Evolutionary conservation across 1,140 invertebrate species (phyloP).

Genomic region (Bombyx mori): ASM3026992v2 NC_085115.1:8701001-8701500

Average conservation of each 20-base stretch:
- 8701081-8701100: too few species aligned
- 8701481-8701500: not conserved
- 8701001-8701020: constrained; percentile 8
- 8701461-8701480: too few species aligned
- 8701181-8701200: constrained; percentile 78
- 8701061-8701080: too few species aligned
- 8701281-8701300: constrained; percentile 44
- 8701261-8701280: constrained; percentile 24
- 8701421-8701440: constrained; percentile 4
- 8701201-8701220: constrained; percentile 47
- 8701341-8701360: constrained; percentile 35
- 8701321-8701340: constrained; percentile 43
- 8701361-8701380: constrained; percentile 34
- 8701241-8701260: constrained; percentile 36
- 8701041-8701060: not conserved
- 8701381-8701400: constrained; percentile 41
- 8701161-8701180: constrained; percentile 78
- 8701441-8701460: not conserved
- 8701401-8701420: constrained; percentile 49
- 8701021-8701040: constrained; percentile 9
- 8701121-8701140: too few species aligned
- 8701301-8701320: constrained; percentile 48
- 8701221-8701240: constrained; percentile 43
- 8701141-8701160: constrained; percentile 73
- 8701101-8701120: too few species aligned